Base-by-base conservation (phyloP, 30 jellyfish, hydroid and myxozoan genomes). In the Nemopilema nomurai region DNA sequence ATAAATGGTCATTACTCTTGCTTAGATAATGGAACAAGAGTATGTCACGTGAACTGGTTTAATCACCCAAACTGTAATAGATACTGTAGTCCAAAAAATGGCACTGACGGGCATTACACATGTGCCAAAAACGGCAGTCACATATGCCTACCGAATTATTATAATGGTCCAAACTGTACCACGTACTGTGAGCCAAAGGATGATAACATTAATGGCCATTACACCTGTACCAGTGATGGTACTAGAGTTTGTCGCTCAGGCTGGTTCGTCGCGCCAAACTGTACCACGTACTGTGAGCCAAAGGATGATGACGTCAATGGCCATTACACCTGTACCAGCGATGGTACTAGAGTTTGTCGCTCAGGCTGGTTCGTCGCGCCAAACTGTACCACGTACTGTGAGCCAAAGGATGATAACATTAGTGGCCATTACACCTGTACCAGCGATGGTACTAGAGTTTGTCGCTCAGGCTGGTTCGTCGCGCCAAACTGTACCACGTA, bases 341-440 rank as follows among this genome's bases (percentile, higher is more conserved):
- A 87, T 70, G 96, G 96, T 16, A 21, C 82, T 1, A 49, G 29
- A 18, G 52, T 25, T 24, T 87, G 96, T 71, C 23, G 41, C 18
- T 21, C 26, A 8, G 18, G 69, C 51, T 87, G 82, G 83, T 77
- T 21, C 27, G n/a, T n/a, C n/a, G n/a, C n/a, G n/a, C n/a, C n/a
- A n/a, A n/a, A 75, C 24, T 75, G 62, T 25, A 28, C 85, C 41
- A 51, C 30, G 4, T 22, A 62, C 20, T 75, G 85, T 51, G 73
- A 75, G 22, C 21, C 18, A 33, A 63, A 63, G 7, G n/a, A 69
- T 23, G 91, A 88, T 62, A 62, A 20, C 17, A 4, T 28, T 0
- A 76, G 33, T 72, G 96, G 96, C 18, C 91, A 88, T 33, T 88
- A 70, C 65, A 65, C 33, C 0, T 87, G 96, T 30, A 63, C 62